Base-by-base conservation (phyloP, 2,888 invertebrate species). In the Andrena minutula region DNA sequence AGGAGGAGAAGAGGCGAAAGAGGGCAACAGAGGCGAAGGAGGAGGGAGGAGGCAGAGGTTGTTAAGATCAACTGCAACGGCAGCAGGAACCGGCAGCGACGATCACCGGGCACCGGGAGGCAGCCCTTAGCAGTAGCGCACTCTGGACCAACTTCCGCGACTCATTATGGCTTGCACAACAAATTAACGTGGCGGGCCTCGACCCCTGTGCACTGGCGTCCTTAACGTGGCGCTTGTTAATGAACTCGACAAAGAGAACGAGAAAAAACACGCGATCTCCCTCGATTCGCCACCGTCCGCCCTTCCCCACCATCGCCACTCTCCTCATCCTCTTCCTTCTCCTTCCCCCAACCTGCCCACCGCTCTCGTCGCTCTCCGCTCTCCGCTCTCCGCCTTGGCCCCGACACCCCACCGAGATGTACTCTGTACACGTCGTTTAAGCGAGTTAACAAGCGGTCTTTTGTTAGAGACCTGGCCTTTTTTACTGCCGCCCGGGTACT, bases 131-230 rank as follows among this genome's bases (percentile, higher is more conserved):
- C 77, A 73, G 77, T 66, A 71, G 70, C 74, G 78, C 53, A 69
- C 82, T 68, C 76, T 74, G 84, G 72, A 79, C 75, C 75, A 86
- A 85, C 85, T 85, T 86, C 78, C 78, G 83, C 83, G 83, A 83
- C 85, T 86, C 86, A 85, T 85, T 85, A 86, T 76, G 78, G 85
- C 84, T 82, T 82, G 85, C 84, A 83, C 83, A 85, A 86, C 84
- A 85, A 86, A 86, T 86, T 85, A 86, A 86, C 83, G 86, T 83
- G 65, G 76, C 86, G 84, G 77, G 74, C 68, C 84, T 74, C 84
- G 78, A 85, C 81, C 77, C 85, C 68, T 51, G 78, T 53, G 64
- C 74, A 32, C 77, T 63, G 53, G 75, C 75, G 71, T 75, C 84
- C 79, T 79, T 80, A 77, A 80, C 84, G 76, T 77, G 82, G 72